Evolutionary conservation across 2,113 vertebrate genomes (phyloP).

Genomic region (Antennarius striatus): DNA sequence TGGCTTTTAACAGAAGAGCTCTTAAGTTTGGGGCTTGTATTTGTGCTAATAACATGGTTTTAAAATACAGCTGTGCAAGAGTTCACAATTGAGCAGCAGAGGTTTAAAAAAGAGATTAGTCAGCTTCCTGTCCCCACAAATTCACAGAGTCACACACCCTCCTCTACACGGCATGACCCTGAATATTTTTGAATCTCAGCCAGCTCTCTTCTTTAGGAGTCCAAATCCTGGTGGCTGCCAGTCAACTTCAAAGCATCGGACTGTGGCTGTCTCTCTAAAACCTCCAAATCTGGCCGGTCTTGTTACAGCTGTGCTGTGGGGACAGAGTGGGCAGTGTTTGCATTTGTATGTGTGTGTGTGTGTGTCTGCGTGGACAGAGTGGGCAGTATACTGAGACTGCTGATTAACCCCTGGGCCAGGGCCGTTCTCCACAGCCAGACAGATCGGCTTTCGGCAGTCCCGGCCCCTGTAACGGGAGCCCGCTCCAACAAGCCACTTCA

Average conservation of each 20-base stretch:
- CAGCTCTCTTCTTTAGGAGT: constrained; percentile 69
- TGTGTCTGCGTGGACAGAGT: constrained; percentile 74
- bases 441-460: constrained; percentile 83
- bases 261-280: constrained; percentile 73
- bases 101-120: constrained; percentile 71
- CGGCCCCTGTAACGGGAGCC: constrained; percentile 85
- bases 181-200: constrained; percentile 64
- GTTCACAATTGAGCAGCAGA: constrained; percentile 42
- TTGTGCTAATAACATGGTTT: constrained; percentile 1
- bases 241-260: constrained; percentile 79
- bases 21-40: constrained; percentile 9
- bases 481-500: constrained; percentile 85
- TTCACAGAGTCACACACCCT: constrained; percentile 55
- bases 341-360: constrained; percentile 34
- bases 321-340: constrained; percentile 83
- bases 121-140: constrained; percentile 63
- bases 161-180: constrained; percentile 67
- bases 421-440: constrained; percentile 82
- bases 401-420: constrained; percentile 86
- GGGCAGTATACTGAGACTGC: constrained; percentile 78
- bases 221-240: constrained; percentile 73
- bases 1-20: constrained; percentile 27
- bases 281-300: constrained; percentile 79
- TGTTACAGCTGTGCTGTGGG: constrained; percentile 70
- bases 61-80: not conserved